These are phyloP conservation scores for Chelmon rostratus DNA, from an alignment of 2,797 vertebrate genomes.

Conservation along the genomic window DNA sequence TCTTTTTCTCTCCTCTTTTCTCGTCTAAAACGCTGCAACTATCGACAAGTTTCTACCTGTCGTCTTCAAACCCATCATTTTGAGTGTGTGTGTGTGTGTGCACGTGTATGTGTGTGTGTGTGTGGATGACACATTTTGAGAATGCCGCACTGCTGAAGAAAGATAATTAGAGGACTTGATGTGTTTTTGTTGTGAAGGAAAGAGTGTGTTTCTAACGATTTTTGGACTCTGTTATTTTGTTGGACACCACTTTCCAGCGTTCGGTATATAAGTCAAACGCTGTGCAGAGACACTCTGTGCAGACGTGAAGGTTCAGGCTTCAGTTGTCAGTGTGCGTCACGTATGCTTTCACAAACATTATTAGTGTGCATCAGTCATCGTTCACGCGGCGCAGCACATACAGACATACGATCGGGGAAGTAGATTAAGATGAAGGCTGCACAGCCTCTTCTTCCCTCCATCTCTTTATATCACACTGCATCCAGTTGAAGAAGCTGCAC, in stretches of 20 bases:
- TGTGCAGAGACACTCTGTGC: not conserved
- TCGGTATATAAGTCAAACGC: not conserved
- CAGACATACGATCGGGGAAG: not conserved
- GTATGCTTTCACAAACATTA: not conserved
- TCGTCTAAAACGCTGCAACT: conserved; percentile 11
- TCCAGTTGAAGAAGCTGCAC: conserved; percentile 21
- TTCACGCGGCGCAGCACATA: not conserved
- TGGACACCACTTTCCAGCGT: not conserved
- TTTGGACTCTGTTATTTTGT: not conserved
- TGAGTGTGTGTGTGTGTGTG: not conserved
- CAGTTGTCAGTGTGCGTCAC: not conserved
- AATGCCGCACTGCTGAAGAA: not conserved
- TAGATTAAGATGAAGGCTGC: conserved; percentile 17
- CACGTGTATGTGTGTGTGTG: not conserved
- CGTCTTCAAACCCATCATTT: conserved; percentile 18
- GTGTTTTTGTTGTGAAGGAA: conserved; percentile 6
- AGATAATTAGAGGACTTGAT: conserved; percentile 12
- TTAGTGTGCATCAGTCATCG: not conserved
- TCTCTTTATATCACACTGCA: not conserved
- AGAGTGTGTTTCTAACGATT: not conserved
- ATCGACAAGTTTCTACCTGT: conserved; percentile 27
- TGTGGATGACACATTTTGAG: not conserved
- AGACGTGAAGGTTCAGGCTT: not conserved
- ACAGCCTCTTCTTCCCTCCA: not conserved
- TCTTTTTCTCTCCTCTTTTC: conserved; percentile 11